Evolutionary conservation across 2,888 invertebrate species (phyloP).

Genomic region (Papilio elwesi): DNA sequence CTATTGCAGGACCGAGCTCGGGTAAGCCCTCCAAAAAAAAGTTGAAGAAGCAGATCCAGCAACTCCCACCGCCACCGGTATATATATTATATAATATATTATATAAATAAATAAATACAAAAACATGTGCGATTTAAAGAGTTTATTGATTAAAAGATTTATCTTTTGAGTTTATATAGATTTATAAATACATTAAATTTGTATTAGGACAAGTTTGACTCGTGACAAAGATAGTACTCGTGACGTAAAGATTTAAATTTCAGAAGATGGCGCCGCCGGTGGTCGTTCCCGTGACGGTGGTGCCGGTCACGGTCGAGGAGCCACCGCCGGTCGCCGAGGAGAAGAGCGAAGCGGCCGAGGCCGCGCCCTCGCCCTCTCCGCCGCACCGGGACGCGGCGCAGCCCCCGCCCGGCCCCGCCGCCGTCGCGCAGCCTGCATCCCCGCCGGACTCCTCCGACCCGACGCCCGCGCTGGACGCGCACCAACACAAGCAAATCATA

Average conservation of each 20-base stretch:
- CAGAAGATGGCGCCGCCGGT: slow-evolving; percentile 59
- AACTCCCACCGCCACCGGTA: slow-evolving; percentile 75
- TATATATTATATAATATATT: slow-evolving; percentile 47
- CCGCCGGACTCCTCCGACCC: slow-evolving; percentile 50
- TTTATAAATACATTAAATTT: no score
- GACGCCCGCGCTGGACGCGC: slow-evolving; percentile 53
- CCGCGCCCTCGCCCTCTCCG: slow-evolving; percentile 43
- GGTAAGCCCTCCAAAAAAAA: slow-evolving; percentile 78
- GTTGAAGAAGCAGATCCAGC: slow-evolving; percentile 70
- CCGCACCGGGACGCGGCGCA: slow-evolving; percentile 50
- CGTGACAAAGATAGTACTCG: neutral
- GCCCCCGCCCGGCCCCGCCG: slow-evolving; percentile 51
- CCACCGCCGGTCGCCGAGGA: slow-evolving; percentile 54
- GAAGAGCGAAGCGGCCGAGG: slow-evolving; percentile 39
- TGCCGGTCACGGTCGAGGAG: slow-evolving; percentile 48
- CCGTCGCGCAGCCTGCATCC: slow-evolving; percentile 38
- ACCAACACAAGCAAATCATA: slow-evolving; percentile 58
- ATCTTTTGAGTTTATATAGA: no score
- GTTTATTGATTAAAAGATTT: no score
- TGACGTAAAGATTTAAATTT: slow-evolving; percentile 39
- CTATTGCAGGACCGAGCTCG: slow-evolving; percentile 67
- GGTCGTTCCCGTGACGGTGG: slow-evolving; percentile 52
- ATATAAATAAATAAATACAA: no score
- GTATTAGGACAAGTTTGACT: no score
- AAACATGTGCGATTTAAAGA: no score